Base-by-base conservation (phyloP, 2,113 vertebrate genomes). In the Corydoras maculifer region DNA sequence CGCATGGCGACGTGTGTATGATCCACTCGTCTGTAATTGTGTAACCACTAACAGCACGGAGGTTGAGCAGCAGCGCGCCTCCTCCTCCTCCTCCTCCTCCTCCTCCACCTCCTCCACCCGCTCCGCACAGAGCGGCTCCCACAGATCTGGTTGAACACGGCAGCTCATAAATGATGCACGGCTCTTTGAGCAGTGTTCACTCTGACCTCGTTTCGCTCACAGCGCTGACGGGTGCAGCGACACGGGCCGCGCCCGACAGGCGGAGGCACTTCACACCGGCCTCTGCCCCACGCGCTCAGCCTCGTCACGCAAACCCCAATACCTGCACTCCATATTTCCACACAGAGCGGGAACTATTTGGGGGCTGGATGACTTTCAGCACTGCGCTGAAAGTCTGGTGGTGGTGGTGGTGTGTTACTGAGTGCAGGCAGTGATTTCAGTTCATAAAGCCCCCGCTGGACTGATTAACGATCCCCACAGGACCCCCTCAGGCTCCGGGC, bases 81-180 rank as follows among this genome's bases (percentile, higher is more conserved):
- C 32, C 32, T 7, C 32, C 32, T n/a, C n/a, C n/a, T n/a, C n/a
- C n/a, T n/a, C n/a, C n/a, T n/a, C n/a, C n/a, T n/a, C n/a, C n/a
- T n/a, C n/a, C n/a, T n/a, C n/a, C n/a, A n/a, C n/a, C n/a, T 7
- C 32, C 32, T 7, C 32, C 32, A 3, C 32, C 29, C 65, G 49
- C 70, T 73, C 73, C 25, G 54, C 80, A 77, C 74, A 81, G 81
- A 70, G 82, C 81, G 86, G 84, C 69, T 88, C 84, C 85, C 82
- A 73, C 81, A 81, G 77, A 85, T 85, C 81, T 84, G 71, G 76
- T 86, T 86, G 83, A 84, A 86, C 80, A 80, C 31, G 74, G 71
- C 63, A 30, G 66, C 84, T 88, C 83, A 86, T 89, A 83, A 88
- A 89, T 86, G 84, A 86, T 88, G 79, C 57, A 88, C 82, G 82